Percentiles rank a stretch among this genome's conserved stretches.
phyloP scores from a whole-genome alignment of 2,797 vertebrate species.

The Arctocebus calabarensis region DNA sequence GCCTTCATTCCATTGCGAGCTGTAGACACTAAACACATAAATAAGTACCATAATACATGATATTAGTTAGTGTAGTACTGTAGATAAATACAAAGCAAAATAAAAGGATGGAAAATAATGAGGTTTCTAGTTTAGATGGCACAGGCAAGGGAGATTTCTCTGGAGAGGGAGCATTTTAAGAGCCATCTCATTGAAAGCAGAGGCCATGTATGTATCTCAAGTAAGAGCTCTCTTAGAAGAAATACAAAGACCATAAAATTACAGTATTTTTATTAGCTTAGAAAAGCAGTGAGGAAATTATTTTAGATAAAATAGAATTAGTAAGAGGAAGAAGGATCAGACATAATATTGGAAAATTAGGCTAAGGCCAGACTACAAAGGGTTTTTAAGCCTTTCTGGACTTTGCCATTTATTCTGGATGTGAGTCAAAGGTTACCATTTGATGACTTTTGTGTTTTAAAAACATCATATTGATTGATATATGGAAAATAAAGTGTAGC shows the following conservation, averaged over 20 bases:
- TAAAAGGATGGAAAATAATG: not conserved
- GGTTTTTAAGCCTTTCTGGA: not conserved
- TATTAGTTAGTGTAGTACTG: not conserved
- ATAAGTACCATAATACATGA: not conserved
- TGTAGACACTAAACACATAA: not conserved
- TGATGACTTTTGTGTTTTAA: slow-evolving; percentile 11
- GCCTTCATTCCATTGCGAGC: not conserved
- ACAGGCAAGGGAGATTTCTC: not conserved
- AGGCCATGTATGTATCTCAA: not conserved
- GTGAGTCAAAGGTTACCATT: not conserved
- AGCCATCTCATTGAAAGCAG: not conserved
- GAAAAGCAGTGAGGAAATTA: not conserved
- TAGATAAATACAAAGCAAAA: not conserved
- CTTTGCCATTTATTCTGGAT: not conserved
- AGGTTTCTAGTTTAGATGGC: not conserved
- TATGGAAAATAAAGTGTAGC: not conserved
- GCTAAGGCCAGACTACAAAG: not conserved
- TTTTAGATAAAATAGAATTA: not conserved
- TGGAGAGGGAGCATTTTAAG: not conserved
- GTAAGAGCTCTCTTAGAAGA: not conserved
- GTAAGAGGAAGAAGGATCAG: not conserved
- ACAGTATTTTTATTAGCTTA: slow-evolving; percentile 16
- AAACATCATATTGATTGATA: not conserved
- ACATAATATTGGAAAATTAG: not conserved
- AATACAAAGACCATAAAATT: not conserved